Evolutionary conservation across 2,113 vertebrate species (phyloP).

Genomic region (Pseudopodoces humilis): DNA sequence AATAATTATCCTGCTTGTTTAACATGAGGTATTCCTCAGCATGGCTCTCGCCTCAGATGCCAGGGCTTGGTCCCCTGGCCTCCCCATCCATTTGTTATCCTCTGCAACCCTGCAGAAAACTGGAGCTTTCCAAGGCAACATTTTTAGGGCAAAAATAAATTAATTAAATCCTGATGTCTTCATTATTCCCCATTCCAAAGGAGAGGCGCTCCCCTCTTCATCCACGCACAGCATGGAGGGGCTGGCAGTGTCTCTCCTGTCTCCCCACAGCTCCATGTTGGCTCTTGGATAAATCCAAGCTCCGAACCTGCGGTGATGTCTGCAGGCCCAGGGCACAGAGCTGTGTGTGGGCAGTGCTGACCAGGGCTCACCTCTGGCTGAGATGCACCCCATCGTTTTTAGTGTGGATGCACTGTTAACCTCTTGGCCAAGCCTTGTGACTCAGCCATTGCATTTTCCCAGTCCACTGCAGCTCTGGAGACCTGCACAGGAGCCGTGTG

Average conservation of each 20-base stretch:
- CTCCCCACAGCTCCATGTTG: not conserved
- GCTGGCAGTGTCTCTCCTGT: not conserved
- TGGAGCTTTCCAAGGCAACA: not conserved
- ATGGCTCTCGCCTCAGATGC: not conserved
- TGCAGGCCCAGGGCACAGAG: fast-evolving
- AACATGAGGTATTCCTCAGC: conserved; percentile 36
- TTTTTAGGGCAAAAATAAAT: not conserved
- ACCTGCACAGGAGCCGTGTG: not conserved
- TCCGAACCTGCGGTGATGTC: fast-evolving
- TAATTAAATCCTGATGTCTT: not conserved
- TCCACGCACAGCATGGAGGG: not conserved
- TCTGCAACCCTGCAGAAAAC: conserved; percentile 4
- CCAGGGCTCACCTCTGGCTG: not conserved
- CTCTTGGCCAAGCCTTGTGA: not conserved
- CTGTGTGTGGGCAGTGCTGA: fast-evolving
- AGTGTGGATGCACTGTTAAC: not conserved
- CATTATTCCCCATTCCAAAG: not conserved
- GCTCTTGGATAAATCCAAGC: not conserved
- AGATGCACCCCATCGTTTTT: not conserved
- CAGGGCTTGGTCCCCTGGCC: conserved; percentile 9
- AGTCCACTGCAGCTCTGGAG: not conserved
- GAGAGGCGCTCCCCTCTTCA: not conserved
- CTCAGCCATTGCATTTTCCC: not conserved
- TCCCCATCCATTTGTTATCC: conserved; percentile 28
- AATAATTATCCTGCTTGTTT: conserved; percentile 69